phyloP scores from a whole-genome alignment of 2,888 invertebrate species.

The Pandemis cinnamomeana region DNA sequence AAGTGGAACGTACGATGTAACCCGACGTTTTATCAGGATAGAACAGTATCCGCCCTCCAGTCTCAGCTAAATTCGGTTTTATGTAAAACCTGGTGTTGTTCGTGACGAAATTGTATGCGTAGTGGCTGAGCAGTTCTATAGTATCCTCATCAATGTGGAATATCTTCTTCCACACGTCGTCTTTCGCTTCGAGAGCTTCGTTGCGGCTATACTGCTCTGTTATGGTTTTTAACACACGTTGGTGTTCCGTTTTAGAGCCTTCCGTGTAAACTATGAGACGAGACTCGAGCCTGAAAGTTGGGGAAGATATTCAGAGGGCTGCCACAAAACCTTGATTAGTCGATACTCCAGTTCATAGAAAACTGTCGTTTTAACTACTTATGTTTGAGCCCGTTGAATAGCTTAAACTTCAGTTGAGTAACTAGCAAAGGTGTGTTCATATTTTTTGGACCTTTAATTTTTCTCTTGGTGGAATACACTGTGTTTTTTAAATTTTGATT shows the following conservation, averaged over 20 bases:
- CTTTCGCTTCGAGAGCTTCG: constrained; percentile 77
- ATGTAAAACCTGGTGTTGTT: constrained; percentile 86
- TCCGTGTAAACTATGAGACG: constrained; percentile 67
- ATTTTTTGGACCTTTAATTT: too few species aligned
- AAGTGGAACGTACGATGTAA: constrained; percentile 83
- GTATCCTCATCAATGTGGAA: constrained; percentile 86
- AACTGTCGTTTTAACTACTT: too few species aligned
- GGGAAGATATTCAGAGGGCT: background rate
- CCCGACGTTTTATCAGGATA: constrained; percentile 86
- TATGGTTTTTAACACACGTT: constrained; percentile 74
- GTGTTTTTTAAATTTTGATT: too few species aligned
- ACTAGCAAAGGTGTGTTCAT: too few species aligned
- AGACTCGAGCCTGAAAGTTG: constrained; percentile 62
- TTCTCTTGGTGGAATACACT: too few species aligned
- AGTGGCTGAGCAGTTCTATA: constrained; percentile 87
- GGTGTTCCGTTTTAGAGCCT: constrained; percentile 65
- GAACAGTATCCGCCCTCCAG: constrained; percentile 87
- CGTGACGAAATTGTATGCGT: constrained; percentile 85
- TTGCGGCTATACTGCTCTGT: constrained; percentile 87
- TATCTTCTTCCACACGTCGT: constrained; percentile 87
- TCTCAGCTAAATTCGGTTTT: constrained; percentile 89
- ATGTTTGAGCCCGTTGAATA: too few species aligned
- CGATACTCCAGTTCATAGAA: too few species aligned
- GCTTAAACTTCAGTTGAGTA: too few species aligned
- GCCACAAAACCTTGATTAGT: background rate